Percentiles rank a stretch among this genome's conserved stretches.
These are phyloP conservation scores for Spisula solida DNA, from an alignment of 2,888 invertebrate species.

Conservation along the genomic window DNA sequence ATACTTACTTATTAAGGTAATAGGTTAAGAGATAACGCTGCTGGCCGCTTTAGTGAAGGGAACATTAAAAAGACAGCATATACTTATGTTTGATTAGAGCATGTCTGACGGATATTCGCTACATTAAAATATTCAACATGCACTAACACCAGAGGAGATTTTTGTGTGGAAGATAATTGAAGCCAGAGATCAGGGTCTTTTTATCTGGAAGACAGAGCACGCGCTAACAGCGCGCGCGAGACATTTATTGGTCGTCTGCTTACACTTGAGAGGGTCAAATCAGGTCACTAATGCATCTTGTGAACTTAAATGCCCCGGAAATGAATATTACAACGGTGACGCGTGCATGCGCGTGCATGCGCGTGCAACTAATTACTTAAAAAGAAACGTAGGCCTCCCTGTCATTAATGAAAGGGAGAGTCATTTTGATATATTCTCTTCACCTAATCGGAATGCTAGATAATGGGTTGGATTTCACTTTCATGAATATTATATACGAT, in stretches of 20 bases:
- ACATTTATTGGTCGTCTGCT: conserved; percentile 37
- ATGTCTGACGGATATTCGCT: conserved; percentile 48
- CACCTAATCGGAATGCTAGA: conserved; percentile 5
- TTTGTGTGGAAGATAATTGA: conserved; percentile 42
- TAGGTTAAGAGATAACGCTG: not conserved
- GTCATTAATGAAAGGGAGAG: conserved; percentile 1
- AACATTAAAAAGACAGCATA: not conserved
- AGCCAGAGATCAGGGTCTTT: conserved; percentile 28
- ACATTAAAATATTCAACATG: conserved; percentile 54
- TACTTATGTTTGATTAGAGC: not conserved
- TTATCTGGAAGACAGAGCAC: conserved; percentile 23
- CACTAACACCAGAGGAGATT: conserved; percentile 37
- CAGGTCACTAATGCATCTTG: conserved; percentile 32
- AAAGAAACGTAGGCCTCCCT: not conserved
- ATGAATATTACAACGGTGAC: not conserved
- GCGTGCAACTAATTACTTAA: not conserved
- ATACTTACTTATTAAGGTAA: too few species aligned
- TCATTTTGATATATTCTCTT: not conserved
- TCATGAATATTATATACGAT: not conserved
- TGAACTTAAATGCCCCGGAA: conserved; percentile 36
- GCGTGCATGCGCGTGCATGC: conserved; percentile 36
- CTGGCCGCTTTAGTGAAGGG: not conserved
- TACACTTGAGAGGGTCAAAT: conserved; percentile 32
- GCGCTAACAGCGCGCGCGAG: conserved; percentile 23
- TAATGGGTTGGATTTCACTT: not conserved